Evolutionary conservation across 2,113 vertebrate species (phyloP).

Genomic region (Lophotis ruficrista): DNA sequence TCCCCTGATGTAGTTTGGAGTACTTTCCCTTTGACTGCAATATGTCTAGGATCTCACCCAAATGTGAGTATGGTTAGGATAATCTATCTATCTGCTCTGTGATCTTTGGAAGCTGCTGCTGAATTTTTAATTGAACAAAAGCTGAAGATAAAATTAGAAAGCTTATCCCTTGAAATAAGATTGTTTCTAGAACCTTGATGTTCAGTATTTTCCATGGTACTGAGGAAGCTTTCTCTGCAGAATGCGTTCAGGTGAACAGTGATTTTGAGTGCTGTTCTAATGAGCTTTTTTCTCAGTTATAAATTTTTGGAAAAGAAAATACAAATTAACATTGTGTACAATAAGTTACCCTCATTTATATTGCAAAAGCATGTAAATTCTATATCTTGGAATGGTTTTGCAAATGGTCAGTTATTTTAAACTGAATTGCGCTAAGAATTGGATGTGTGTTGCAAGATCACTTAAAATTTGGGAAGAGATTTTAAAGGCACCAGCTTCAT

Average conservation of each 20-base stretch:
- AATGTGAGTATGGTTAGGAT: background rate
- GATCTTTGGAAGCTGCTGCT: background rate
- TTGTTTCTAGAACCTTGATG: background rate
- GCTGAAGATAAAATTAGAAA: background rate
- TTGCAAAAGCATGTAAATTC: background rate
- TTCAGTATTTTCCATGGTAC: background rate
- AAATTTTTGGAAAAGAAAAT: background rate
- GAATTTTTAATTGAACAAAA: background rate
- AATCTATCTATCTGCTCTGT: background rate
- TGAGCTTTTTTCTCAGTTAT: background rate
- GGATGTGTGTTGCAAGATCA: background rate
- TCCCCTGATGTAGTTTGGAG: background rate
- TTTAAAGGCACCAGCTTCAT: background rate
- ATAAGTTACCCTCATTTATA: background rate
- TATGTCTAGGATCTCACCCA: background rate
- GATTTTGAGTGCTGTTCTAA: background rate
- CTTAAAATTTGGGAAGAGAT: background rate
- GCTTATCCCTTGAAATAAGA: background rate
- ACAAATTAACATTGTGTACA: background rate
- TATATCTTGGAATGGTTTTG: background rate
- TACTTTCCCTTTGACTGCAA: background rate
- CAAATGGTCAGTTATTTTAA: background rate
- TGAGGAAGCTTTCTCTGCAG: background rate
- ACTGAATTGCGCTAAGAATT: accelerated
- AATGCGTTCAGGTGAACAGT: background rate